A percentile compares a stretch with the other conserved stretches of the same genome.
Evolutionary conservation across 1,140 invertebrate genomes (phyloP).

Genomic region (Coenobita brevimanus): DNA sequence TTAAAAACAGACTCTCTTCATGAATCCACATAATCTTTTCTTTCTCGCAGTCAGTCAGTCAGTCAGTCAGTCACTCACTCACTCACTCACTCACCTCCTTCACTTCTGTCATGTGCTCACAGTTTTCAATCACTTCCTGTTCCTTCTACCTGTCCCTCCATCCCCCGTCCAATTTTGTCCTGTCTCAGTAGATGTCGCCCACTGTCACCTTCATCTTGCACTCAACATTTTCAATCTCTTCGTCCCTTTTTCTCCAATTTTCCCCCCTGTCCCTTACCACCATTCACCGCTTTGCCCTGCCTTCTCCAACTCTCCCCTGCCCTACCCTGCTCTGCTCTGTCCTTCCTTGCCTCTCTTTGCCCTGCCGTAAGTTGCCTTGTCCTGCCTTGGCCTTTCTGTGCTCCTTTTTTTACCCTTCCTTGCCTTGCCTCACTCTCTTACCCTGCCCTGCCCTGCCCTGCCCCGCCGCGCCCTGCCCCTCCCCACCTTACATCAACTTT

Average conservation of each 20-base stretch:
- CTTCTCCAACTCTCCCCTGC: background rate
- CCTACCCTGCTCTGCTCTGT: background rate
- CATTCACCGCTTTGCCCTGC: background rate
- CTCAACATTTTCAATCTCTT: background rate
- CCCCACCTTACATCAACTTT: background rate
- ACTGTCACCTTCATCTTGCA: background rate
- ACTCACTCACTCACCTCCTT: too few relatives aligned
- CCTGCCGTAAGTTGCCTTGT: background rate
- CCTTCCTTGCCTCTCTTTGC: too few relatives aligned
- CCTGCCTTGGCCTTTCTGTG: too few relatives aligned
- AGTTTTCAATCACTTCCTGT: too few relatives aligned
- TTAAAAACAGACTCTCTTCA: too few relatives aligned
- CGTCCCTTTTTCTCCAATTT: background rate
- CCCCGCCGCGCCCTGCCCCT: background rate
- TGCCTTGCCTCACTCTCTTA: background rate
- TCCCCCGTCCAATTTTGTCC: background rate
- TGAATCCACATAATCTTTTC: too few relatives aligned
- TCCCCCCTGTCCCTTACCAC: background rate
- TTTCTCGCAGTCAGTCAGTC: too few relatives aligned
- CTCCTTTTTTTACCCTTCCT: background rate
- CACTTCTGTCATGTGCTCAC: too few relatives aligned
- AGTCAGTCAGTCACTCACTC: background rate
- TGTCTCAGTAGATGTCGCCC: too few relatives aligned
- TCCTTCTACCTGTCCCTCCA: background rate
- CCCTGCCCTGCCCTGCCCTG: background rate